These are phyloP conservation scores for Pseudorectes ferrugineus DNA, from an alignment of 2,113 vertebrate genomes.

Conservation along the genomic window DNA sequence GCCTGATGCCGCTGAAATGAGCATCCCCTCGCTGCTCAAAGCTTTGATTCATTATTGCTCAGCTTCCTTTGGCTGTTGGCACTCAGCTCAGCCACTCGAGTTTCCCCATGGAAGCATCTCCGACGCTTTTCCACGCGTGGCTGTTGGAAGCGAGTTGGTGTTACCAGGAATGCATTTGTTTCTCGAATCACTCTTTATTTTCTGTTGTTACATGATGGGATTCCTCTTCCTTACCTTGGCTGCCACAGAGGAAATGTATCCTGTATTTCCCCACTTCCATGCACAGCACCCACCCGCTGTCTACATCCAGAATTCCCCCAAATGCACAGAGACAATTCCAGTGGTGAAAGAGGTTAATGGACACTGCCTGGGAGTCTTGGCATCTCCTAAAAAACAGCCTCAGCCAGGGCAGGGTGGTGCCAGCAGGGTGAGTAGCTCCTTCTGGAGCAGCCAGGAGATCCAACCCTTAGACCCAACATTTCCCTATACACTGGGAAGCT, in stretches of 20 bases:
- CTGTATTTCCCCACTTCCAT: background rate
- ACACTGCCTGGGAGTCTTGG: background rate
- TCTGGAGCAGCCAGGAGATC: background rate
- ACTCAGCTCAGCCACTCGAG: background rate
- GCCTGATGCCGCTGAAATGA: background rate
- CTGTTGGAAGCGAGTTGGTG: background rate
- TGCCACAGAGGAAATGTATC: background rate
- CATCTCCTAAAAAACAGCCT: background rate
- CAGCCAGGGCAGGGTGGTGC: background rate
- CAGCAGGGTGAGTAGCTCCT: background rate
- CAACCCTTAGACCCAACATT: background rate
- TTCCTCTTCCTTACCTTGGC: background rate
- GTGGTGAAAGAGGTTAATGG: background rate
- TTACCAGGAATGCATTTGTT: background rate
- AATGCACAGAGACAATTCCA: background rate
- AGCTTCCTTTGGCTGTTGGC: background rate
- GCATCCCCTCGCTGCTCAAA: background rate
- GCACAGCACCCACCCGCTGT: background rate
- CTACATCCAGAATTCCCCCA: background rate
- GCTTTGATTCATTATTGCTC: background rate
- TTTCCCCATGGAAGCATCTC: background rate
- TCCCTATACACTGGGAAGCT: background rate
- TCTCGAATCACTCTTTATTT: background rate
- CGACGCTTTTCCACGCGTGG: background rate
- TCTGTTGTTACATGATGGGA: fast-evolving